These are phyloP conservation scores for Chionis minor DNA, from an alignment of 2,113 vertebrate genomes.

Conservation along the genomic window DNA sequence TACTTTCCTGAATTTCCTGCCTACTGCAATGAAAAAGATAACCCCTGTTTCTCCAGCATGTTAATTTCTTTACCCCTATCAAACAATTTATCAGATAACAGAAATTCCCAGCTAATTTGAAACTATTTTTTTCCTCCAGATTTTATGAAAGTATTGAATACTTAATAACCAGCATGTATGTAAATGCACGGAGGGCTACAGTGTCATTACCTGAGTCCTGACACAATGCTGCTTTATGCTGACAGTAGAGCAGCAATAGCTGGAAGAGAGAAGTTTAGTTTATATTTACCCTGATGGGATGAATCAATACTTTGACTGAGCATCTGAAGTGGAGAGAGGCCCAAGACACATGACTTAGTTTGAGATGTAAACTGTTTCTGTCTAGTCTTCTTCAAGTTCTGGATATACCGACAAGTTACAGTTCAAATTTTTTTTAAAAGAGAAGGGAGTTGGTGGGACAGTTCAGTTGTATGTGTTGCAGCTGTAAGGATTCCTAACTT, in stretches of 20 bases:
- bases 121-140: not conserved
- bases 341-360: not conserved
- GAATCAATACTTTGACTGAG: not conserved
- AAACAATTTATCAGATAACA: fast-evolving
- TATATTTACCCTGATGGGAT: not conserved
- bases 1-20: not conserved
- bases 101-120: not conserved
- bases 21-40: not conserved
- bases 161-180: not conserved
- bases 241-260: not conserved
- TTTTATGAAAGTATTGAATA: not conserved
- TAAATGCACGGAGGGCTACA: not conserved
- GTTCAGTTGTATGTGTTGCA: not conserved
- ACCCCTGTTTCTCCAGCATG: fast-evolving
- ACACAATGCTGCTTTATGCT: not conserved
- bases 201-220: not conserved
- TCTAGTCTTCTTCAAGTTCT: not conserved
- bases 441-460: not conserved
- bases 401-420: not conserved
- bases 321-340: not conserved
- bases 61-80: not conserved
- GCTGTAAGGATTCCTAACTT: not conserved
- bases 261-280: not conserved
- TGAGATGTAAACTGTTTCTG: not conserved
- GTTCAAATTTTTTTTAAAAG: not conserved